phyloP scores from a whole-genome alignment of 2,113 vertebrate species.

The Tinamus guttatus region DNA sequence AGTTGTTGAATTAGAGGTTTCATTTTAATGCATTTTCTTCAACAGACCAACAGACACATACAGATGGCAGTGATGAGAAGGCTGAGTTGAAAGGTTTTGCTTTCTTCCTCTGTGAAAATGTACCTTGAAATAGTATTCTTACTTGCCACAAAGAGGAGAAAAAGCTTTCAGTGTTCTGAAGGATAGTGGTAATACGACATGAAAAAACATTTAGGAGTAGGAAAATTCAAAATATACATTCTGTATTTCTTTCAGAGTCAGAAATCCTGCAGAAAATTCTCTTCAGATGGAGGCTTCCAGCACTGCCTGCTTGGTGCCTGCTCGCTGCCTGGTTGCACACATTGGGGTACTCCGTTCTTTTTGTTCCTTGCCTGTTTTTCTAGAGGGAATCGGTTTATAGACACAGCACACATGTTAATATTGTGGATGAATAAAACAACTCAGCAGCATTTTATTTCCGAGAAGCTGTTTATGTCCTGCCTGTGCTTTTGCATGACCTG shows the following conservation, averaged over 20 bases:
- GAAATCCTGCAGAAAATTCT: constrained; percentile 72
- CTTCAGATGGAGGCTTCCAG: constrained; percentile 16
- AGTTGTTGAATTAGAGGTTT: neutral
- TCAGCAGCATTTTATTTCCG: neutral
- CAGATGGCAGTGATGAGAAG: neutral
- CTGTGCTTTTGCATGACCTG: neutral
- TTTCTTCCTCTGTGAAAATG: neutral
- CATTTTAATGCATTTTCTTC: constrained; percentile 12
- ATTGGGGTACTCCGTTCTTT: constrained; percentile 52
- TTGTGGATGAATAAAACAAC: neutral
- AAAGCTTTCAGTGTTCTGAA: neutral
- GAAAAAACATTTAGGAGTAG: neutral
- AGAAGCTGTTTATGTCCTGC: neutral
- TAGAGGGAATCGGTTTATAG: neutral
- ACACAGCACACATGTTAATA: neutral
- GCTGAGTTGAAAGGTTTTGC: neutral
- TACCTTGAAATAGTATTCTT: neutral
- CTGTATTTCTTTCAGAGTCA: constrained; percentile 32
- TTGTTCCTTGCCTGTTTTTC: constrained; percentile 74
- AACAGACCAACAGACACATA: neutral
- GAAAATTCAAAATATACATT: constrained; percentile 41
- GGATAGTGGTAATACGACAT: neutral
- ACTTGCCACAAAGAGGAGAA: neutral
- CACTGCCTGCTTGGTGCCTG: no score
- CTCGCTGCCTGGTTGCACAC: neutral